Evolutionary conservation across 2,888 invertebrate species (phyloP).

Genomic region (Chaetoderma sp.): DNA sequence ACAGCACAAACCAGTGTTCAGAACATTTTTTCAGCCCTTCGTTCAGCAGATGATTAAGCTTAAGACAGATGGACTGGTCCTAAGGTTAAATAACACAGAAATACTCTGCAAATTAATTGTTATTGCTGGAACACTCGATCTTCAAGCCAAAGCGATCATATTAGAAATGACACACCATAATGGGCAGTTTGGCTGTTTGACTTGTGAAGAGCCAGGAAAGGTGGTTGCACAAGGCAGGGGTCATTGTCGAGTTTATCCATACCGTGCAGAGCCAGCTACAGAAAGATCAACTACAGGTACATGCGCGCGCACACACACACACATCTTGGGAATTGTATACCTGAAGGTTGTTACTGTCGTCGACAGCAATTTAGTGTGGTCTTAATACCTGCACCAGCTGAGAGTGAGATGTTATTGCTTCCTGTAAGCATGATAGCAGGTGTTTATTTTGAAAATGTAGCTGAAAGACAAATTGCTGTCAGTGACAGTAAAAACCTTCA

Average conservation of each 20-base stretch:
- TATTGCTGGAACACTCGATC: conserved; percentile 32
- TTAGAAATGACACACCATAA: conserved; percentile 36
- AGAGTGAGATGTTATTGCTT: no score
- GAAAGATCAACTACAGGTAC: not conserved
- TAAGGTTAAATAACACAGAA: conserved; percentile 3
- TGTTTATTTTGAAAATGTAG: no score
- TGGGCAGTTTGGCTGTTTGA: conserved; percentile 32
- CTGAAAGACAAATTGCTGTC: no score
- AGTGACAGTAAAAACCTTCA: no score
- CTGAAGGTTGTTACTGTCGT: no score
- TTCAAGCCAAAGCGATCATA: conserved; percentile 33
- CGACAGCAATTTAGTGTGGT: no score
- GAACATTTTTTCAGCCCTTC: conserved; percentile 29
- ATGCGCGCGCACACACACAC: no score
- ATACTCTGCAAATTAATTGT: conserved; percentile 22
- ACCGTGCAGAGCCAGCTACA: not conserved
- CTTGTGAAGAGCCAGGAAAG: conserved; percentile 24
- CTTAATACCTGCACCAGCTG: no score
- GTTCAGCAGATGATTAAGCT: conserved; percentile 23
- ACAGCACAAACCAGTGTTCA: conserved; percentile 33
- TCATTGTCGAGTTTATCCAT: conserved; percentile 24
- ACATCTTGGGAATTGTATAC: no score
- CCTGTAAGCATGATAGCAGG: no score
- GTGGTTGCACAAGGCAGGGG: conserved; percentile 28
- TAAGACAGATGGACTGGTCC: conserved; percentile 7